Evolutionary conservation across 1,140 invertebrate species (phyloP), one percentile per base, ranked within the genome.

Genomic region (Trichonephila inaurata): DNA sequence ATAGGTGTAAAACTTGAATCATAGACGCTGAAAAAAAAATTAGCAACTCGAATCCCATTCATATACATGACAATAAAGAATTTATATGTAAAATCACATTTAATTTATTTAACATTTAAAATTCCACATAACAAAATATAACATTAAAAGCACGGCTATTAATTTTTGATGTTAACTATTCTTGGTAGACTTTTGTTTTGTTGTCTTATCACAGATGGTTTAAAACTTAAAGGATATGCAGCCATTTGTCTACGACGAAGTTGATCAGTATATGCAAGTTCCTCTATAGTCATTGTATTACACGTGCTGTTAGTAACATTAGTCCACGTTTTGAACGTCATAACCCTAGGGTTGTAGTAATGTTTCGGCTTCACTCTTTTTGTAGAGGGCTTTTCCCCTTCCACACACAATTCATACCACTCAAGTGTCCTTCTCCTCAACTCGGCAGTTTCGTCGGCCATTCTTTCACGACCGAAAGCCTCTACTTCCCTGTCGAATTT

Each of bases 401-500:
- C 44, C 5, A 95, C 94, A 89, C 95, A 95, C 51, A 94, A 64
- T 8, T 94, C 72, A 58, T 94, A 95, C 94, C 94, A 95, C 4
- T 85, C 62, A 86, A 94, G 72, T 12, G 83, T 94, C 33, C 89
- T 83, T 10, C 60, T 19, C 1, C 85, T 28, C 0, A 95, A 40
- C 69, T 93, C 19, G 6, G 69, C 66, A 87, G 95, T 94, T 77
- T 95, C 95, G 51, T 83, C 85, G 60, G 88, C 94, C 95, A 96
- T 95, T 83, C 92, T 94, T 51, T 95, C 90, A 12, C 82, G 33
- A 19, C 96, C 96, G 94, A 95, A 96, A 51, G 92, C 28, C 28
- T 94, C 90, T 0, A 96, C 94, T 89, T 94, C 94, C 28, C 94
- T 40, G 33, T 95, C 94, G 60, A 96, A 96, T 94, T 95, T 95